Evolutionary conservation across 2,113 vertebrate species (phyloP).

Genomic region (Lethenteron reissneri): DNA sequence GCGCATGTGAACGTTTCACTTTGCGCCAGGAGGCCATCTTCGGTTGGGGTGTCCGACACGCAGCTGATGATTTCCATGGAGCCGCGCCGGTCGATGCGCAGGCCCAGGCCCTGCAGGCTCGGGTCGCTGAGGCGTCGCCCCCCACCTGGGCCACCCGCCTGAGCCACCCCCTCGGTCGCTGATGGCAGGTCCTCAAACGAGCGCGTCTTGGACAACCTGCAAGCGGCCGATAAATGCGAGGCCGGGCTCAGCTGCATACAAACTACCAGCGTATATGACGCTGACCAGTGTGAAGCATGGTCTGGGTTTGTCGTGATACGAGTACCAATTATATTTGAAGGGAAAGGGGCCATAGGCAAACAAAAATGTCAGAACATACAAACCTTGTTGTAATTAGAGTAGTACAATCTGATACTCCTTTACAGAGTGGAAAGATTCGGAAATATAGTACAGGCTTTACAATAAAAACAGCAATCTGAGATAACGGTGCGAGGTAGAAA

Average conservation of each 20-base stretch:
- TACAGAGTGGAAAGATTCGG: neutral
- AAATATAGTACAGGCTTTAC: neutral
- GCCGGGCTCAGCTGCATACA: neutral
- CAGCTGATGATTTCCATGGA: too few species aligned
- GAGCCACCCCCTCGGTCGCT: neutral
- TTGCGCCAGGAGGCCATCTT: too few species aligned
- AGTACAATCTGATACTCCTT: neutral
- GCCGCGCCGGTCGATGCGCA: too few species aligned
- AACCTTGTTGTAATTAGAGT: too few species aligned
- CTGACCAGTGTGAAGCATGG: neutral
- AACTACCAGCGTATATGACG: neutral
- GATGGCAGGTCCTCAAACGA: constrained; percentile 2
- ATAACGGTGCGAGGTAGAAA: neutral
- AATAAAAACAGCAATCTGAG: neutral
- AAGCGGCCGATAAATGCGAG: neutral
- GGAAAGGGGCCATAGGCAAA: neutral
- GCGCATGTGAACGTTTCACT: too few species aligned
- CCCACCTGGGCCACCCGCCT: neutral
- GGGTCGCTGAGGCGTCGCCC: too few species aligned
- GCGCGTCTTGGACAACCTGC: constrained; percentile 1
- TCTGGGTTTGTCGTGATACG: neutral
- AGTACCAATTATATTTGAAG: neutral
- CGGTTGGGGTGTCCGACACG: too few species aligned
- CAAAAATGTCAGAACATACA: neutral
- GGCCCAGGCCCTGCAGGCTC: too few species aligned